A percentile compares a stretch with the other conserved stretches of the same genome.
Evolutionary conservation across 2,113 vertebrate species (phyloP).

Genomic region (Petaurus breviceps): DNA sequence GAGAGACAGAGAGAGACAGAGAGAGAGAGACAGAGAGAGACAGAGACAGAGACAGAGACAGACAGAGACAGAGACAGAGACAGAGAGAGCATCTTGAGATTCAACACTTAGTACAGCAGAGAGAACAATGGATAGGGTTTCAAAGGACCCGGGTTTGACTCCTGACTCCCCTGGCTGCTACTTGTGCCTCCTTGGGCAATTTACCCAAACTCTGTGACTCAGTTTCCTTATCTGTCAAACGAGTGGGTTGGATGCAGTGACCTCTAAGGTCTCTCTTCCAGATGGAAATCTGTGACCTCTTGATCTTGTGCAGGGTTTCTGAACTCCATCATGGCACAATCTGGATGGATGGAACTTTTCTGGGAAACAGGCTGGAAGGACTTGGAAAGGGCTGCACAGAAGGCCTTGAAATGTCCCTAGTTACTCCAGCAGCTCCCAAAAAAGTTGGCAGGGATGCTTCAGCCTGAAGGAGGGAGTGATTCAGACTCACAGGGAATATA

Average conservation of each 20-base stretch:
- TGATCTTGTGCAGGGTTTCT: not conserved
- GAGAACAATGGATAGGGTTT: not conserved
- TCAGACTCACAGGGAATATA: not conserved
- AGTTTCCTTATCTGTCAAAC: not conserved
- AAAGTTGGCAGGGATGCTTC: not conserved
- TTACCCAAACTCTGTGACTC: not conserved
- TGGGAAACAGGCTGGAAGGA: not conserved
- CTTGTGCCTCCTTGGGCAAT: not conserved
- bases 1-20: no score
- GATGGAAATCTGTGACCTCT: not conserved
- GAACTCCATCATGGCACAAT: not conserved
- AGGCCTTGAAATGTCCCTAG: not conserved
- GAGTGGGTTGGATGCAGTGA: not conserved
- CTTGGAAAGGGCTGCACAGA: not conserved
- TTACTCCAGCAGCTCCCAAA: not conserved
- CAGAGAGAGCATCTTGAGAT: not conserved
- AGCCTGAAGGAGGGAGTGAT: not conserved
- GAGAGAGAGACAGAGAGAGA: no score
- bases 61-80: no score
- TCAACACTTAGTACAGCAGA: not conserved
- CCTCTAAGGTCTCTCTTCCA: not conserved
- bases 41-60: no score
- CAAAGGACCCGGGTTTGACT: not conserved
- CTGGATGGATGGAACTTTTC: not conserved
- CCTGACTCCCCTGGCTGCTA: no score